A percentile compares a stretch with the other conserved stretches of the same genome.
phyloP scores from a whole-genome alignment of 2,888 invertebrate genomes.

The Aspidiotus destructor region DNA sequence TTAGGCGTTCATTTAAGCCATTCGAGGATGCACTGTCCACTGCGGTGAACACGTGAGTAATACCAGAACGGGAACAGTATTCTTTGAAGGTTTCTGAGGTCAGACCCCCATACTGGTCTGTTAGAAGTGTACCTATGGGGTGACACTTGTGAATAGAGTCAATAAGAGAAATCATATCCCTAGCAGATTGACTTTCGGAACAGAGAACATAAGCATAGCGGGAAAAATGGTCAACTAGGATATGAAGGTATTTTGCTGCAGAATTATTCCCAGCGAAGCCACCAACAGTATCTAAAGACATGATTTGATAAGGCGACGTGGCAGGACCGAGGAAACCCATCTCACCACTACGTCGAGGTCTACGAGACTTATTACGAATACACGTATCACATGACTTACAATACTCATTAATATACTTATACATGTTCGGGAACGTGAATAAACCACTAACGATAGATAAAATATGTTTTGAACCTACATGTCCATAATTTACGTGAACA shows the following conservation, averaged over 20 bases:
- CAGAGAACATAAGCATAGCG: conserved; percentile 7
- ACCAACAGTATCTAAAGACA: conserved; percentile 1
- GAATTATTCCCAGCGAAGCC: neutral
- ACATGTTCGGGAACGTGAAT: conserved; percentile 7
- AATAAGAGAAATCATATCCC: neutral
- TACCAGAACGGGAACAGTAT: neutral
- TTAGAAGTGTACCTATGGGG: conserved; percentile 1
- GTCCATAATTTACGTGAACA: neutral
- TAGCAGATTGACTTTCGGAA: neutral
- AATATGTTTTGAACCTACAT: neutral
- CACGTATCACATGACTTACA: neutral
- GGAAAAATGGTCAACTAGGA: conserved; percentile 5
- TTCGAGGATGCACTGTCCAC: conserved; percentile 14
- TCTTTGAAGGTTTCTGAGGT: neutral
- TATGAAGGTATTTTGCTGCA: neutral
- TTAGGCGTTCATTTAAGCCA: conserved; percentile 9
- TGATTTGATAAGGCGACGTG: neutral
- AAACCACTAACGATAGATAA: neutral
- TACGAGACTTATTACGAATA: neutral
- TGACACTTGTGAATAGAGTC: conserved; percentile 4
- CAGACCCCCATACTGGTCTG: conserved; percentile 6
- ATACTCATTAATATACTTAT: neutral
- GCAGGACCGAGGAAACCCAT: conserved; percentile 6
- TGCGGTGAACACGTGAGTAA: conserved; percentile 9
- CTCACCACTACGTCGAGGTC: neutral